Evolutionary conservation across 2,888 invertebrate genomes (phyloP).

Genomic region (Campoplex nolae): DNA sequence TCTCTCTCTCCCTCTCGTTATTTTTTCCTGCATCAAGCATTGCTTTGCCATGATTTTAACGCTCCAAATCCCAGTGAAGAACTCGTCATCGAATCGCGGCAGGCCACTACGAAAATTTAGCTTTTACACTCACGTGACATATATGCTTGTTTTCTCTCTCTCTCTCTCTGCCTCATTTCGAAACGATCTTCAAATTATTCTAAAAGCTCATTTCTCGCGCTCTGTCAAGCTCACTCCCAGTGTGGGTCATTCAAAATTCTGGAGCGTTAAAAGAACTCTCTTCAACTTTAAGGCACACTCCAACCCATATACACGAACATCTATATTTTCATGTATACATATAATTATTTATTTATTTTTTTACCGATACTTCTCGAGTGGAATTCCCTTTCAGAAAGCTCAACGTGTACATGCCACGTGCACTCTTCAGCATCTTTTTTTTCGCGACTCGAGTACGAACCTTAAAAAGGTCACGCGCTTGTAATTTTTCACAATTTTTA

Average conservation of each 20-base stretch:
- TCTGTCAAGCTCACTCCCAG: slow-evolving; percentile 4
- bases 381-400: slow-evolving; percentile 38
- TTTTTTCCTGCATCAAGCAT: slow-evolving; percentile 28
- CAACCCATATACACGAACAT: not conserved
- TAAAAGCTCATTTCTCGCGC: not conserved
- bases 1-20: slow-evolving; percentile 4
- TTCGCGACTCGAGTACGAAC: not conserved
- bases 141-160: not conserved
- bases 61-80: slow-evolving; percentile 58
- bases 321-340: not conserved
- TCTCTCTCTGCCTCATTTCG: slow-evolving; percentile 1
- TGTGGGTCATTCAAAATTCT: slow-evolving; percentile 46
- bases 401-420: not conserved
- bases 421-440: slow-evolving; percentile 19
- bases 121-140: slow-evolving; percentile 34
- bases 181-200: slow-evolving; percentile 10
- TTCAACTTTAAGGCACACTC: slow-evolving; percentile 14
- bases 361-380: slow-evolving; percentile 16
- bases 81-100: slow-evolving; percentile 50
- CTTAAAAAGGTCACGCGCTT: slow-evolving; percentile 22
- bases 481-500: slow-evolving; percentile 15
- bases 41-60: slow-evolving; percentile 55
- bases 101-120: slow-evolving; percentile 25
- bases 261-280: slow-evolving; percentile 50
- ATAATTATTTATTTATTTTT: slow-evolving; percentile 24